Percentiles rank a stretch among this genome's conserved stretches.
phyloP scores from a whole-genome alignment of 2,113 vertebrate species.

The Ailuropoda melanoleuca region DNA sequence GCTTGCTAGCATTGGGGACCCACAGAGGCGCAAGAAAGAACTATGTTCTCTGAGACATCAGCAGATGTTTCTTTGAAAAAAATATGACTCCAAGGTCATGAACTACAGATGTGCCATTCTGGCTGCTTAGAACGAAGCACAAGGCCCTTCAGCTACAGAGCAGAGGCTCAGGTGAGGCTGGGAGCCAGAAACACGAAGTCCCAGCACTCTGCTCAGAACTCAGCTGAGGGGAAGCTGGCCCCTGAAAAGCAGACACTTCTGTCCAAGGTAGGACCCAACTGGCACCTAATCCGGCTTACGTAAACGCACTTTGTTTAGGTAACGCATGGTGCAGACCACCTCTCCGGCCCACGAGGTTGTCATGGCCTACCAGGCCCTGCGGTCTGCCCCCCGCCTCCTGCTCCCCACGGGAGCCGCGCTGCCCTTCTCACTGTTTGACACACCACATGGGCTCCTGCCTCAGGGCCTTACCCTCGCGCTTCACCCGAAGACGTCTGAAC shows the following conservation, averaged over 20 bases:
- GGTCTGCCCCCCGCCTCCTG: no score
- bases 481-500: neutral
- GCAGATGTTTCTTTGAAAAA: neutral
- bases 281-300: neutral
- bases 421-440: neutral
- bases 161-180: neutral
- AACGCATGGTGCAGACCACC: neutral
- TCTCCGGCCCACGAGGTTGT: neutral
- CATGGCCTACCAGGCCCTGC: rapidly evolving
- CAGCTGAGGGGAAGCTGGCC: neutral
- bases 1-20: neutral
- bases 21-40: neutral
- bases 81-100: neutral
- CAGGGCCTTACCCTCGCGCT: neutral
- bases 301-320: neutral
- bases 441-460: neutral
- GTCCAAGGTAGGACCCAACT: neutral
- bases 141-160: neutral
- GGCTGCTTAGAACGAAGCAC: neutral
- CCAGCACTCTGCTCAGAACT: neutral
- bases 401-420: rapidly evolving
- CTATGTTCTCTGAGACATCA: neutral
- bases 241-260: neutral
- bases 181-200: neutral
- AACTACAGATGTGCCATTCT: rapidly evolving